Evolutionary conservation across 2,888 invertebrate genomes (phyloP), one percentile per base, ranked within the genome.

Genomic region (Agrochola litura): DNA sequence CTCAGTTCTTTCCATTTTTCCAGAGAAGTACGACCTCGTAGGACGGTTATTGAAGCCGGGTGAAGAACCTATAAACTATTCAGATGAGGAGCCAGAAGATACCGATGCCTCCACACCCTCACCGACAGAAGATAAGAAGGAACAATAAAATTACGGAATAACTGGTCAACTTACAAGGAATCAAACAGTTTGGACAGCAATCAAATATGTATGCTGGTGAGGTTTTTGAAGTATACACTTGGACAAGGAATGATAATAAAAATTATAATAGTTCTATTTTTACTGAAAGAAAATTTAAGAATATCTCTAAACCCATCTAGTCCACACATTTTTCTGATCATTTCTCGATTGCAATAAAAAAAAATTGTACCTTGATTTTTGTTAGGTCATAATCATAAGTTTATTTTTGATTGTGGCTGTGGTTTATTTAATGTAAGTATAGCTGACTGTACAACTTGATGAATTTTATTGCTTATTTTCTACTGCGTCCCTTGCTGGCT

Each of bases 11-110:
- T 82, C 25, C 63, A 30, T 61, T 66, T 97, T 97, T 97, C 16
- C 97, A 99, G 99, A 99, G 97, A 99, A 98, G 95, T 99, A 99
- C 95, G 98, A 98, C 61, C 97, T 98, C 84, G 98, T 99, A 58
- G 99, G 99, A 25, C 98, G 98, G 91, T 96, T 99, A 73, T 95
- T 99, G 92, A 99, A 98, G 92, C 99, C 99, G 1, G 99, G 99
- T 19, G 99, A 99, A 91, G 98, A 98, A 90, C 98, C 99, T 1
- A 98, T 98, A 79, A 98, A 98, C 92, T 99, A 99, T 94, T 98
- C 99, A 0, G 99, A 99, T 90, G 99, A 99, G 90, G 99, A 99
- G 88, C 97, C 90, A 94, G 98, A 95, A 67, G 96, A 96, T 64
- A 94, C 95, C 0, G 96, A 96, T 85, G 91, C 92, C 52, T 94